These are phyloP conservation scores for Laticauda colubrina DNA, from an alignment of 2,113 vertebrate genomes.

Conservation along the genomic window DNA sequence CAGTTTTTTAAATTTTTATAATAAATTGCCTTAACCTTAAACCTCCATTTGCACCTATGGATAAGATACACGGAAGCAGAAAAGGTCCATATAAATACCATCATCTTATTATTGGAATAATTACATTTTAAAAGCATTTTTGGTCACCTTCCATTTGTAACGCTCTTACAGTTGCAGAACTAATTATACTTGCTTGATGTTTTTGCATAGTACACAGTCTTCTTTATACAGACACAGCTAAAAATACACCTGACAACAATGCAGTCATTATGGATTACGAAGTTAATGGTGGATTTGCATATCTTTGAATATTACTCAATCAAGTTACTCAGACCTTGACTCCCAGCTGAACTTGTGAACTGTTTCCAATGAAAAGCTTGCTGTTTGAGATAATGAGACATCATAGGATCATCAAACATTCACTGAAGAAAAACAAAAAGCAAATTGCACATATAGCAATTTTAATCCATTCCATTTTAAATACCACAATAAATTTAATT, in stretches of 20 bases:
- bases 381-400: neutral
- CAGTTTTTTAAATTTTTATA: neutral
- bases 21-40: neutral
- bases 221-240: neutral
- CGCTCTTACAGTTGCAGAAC: neutral
- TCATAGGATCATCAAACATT: neutral
- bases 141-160: neutral
- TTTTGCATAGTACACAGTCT: neutral
- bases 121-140: neutral
- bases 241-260: neutral
- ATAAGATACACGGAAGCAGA: neutral
- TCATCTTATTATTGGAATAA: neutral
- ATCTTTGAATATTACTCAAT: neutral
- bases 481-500: conserved; percentile 84
- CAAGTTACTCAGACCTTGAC: neutral
- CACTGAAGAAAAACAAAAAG: conserved; percentile 46
- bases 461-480: conserved; percentile 85
- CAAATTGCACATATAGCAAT: conserved; percentile 69
- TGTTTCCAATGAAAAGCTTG: neutral
- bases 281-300: neutral
- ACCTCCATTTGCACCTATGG: neutral
- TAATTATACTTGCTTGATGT: neutral
- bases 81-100: neutral
- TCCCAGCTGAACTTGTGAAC: neutral
- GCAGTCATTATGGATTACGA: neutral